phyloP scores from a whole-genome alignment of 2,113 vertebrate species.

The Progne subis region DNA sequence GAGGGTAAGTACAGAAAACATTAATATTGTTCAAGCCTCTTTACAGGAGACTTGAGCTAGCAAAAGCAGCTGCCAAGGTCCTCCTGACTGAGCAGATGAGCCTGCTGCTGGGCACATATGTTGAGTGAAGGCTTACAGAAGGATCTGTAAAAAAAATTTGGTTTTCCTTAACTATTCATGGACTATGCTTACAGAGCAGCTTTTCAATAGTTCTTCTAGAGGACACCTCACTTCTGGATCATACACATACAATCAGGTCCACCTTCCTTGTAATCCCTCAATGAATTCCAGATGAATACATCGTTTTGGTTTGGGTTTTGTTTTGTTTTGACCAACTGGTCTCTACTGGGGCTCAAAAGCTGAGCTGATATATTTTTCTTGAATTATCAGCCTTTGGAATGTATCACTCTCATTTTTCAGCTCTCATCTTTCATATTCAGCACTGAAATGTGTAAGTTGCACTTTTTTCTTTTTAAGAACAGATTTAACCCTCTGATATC shows the following conservation, averaged over 20 bases:
- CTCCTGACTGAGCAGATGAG: background rate
- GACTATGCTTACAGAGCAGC: background rate
- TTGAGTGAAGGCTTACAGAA: background rate
- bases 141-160: background rate
- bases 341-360: background rate
- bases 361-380: conserved; percentile 4
- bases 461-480: background rate
- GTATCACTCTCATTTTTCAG: background rate
- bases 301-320: background rate
- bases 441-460: background rate
- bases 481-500: background rate
- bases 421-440: background rate
- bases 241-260: background rate
- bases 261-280: background rate
- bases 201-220: background rate
- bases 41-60: conserved; percentile 33
- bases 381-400: background rate
- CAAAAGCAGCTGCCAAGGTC: conserved; percentile 10
- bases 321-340: background rate
- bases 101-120: background rate
- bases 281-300: background rate
- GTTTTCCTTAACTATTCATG: background rate
- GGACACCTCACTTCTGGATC: background rate
- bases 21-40: conserved; percentile 22
- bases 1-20: conserved; percentile 47